Base-by-base conservation (phyloP, 64 coral and sea anemone genomes). In the Pachyseris speciosa region DNA sequence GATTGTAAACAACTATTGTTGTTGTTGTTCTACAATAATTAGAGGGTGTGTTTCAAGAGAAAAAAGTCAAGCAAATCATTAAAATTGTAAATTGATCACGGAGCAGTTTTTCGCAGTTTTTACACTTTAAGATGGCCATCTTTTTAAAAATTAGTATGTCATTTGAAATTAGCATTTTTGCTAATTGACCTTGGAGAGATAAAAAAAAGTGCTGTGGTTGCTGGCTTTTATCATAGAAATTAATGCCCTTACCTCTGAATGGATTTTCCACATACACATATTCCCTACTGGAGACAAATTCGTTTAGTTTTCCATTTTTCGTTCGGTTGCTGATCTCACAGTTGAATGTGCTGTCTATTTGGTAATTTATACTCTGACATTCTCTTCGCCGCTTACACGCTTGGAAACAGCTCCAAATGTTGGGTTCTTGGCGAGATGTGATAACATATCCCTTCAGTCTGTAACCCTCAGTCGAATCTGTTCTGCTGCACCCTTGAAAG, bases 321-420 rank as follows among this genome's bases (percentile, higher is more conserved):
- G 79, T 84, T 15, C 89, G 53, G 77, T 92, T 92, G 59, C 75
- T 92, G 9, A 92, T 55, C 49, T 84, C 89, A 74, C 89, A 92
- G 10, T 72, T 53, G 12, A 34, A 84, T 2, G 68, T 55, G n/a
- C n/a, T n/a, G 2, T 92, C 50, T 15, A 64, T 19, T 7, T 74
- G 25, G 45, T 84, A 92, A 39, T 92, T 92, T 22, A 92, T 63
- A 73, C 89, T 92, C 39, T 84, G 89, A 37, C 89, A 92, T 0
- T 63, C 13, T 22, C 11, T 9, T 30, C 15, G 26, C 7, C 29
- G 16, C 27, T 84, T 83, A 28, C 89, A 92, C 7, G 13, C 11
- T 43, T 74, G 51, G 49, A 92, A 84, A 51, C 89, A 92, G n/a
- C n/a, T 64, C 79, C 51, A 81, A 40, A 81, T 60, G 52, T 36